These are phyloP conservation scores for Myrmecophaga tridactyla DNA, from an alignment of 2,113 vertebrate genomes.

Conservation along the genomic window DNA sequence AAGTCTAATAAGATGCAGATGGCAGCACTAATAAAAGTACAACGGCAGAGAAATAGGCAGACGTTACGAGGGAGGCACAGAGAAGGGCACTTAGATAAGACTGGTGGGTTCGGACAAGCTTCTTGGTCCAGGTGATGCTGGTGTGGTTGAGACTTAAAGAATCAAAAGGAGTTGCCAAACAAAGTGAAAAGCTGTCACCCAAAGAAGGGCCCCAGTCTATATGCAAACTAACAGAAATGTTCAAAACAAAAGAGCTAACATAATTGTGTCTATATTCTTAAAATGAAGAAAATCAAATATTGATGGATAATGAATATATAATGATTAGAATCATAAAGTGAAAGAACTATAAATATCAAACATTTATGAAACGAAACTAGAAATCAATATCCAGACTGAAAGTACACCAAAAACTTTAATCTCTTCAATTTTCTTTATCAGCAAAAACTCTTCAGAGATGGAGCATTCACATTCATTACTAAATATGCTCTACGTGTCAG, in stretches of 20 bases:
- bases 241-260: background rate
- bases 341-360: background rate
- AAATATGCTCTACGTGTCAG: too few relatives aligned
- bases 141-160: background rate
- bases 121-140: background rate
- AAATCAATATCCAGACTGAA: too few relatives aligned
- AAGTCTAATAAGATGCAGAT: background rate
- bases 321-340: background rate
- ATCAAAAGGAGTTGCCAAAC: background rate
- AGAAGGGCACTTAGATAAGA: background rate
- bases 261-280: background rate
- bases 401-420: accelerated
- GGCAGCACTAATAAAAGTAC: accelerated
- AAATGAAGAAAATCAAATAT: background rate
- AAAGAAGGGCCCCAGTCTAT: too few relatives aligned
- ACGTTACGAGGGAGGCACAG: accelerated
- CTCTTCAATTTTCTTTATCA: accelerated
- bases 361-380: background rate
- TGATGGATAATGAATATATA: background rate
- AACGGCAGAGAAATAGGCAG: too few relatives aligned
- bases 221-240: background rate
- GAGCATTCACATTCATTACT: accelerated
- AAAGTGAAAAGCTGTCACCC: background rate
- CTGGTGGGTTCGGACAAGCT: background rate
- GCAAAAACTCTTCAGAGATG: too few relatives aligned